Evolutionary conservation across 2,888 invertebrate species (phyloP), one percentile per base, ranked within the genome.

Genomic region (Drosophila antonietae): DNA sequence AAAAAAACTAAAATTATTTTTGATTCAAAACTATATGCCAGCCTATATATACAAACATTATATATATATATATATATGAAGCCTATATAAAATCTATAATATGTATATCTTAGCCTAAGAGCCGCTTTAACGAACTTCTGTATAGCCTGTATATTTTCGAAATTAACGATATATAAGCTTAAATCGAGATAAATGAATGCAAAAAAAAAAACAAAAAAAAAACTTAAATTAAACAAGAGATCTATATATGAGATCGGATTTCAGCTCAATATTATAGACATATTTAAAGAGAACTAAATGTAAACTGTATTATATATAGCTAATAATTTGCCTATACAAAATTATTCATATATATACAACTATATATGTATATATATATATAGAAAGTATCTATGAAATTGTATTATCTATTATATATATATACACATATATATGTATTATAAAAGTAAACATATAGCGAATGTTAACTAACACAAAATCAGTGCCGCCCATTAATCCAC

Each of bases 401-500:
- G 63, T 76, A 80, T 73, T 68, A 79, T 79, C 55, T 59, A 63
- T 52, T 73, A 75, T 60, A 59, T 46, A 65, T 61, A 56, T 39
- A 65, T 23, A 44, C 20, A 46, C 43, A 43, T 52, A 65, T 51
- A 56, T 49, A 59, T 58, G 59, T 53, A 56, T 51, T 65, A 78
- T 73, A 78, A 58, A 81, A 43, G 43, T 71, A 61, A 51, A 68
- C 52, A 58, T 70, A 77, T 83, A 85, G 81, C 77, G 70, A 85
- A 88, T 88, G 86, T 86, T 86, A 86, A 86, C 86, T 86, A 84
- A 86, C 76, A 85, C 81, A 88, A 88, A 86, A 86, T 86, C 86
- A 86, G 83, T 85, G 86, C 86, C 86, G 86, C 88, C 86, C 86
- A 86, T 86, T 86, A 85, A 86, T 85, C 86, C 86, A 86, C 86